Conservation (phyloP, 1,140 invertebrate genomes). For the Lepeophtheirus salmonis region DNA sequence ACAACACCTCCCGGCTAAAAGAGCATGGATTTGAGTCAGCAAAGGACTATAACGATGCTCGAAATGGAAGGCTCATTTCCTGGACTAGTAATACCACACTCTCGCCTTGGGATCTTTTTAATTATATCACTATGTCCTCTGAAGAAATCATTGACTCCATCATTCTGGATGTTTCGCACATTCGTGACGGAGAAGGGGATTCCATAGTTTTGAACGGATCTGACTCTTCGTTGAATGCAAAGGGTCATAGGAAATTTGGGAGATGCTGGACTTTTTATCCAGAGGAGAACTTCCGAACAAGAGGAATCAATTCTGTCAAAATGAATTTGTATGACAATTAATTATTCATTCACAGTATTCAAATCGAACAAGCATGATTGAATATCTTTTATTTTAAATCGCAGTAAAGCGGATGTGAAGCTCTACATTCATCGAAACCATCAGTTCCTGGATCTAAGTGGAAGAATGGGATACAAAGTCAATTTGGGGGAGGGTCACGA, state of each 20-base stretch:
- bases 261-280: constrained; percentile 13
- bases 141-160: neutral
- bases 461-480: constrained; percentile 8
- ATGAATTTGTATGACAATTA: neutral
- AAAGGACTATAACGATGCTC: neutral
- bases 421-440: neutral
- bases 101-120: neutral
- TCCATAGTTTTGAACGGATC: neutral
- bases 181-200: too few relatives aligned
- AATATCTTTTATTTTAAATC: too few relatives aligned
- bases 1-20: neutral
- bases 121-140: neutral
- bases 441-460: constrained; percentile 2
- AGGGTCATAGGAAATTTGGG: constrained; percentile 8
- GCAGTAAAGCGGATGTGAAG: neutral
- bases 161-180: too few relatives aligned
- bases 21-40: neutral
- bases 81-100: neutral
- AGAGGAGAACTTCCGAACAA: neutral
- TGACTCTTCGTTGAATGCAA: neutral
- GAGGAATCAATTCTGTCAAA: constrained; percentile 7
- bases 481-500: neutral
- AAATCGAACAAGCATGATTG: neutral
- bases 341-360: neutral
- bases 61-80: neutral